Conservation (phyloP, 2,113 vertebrate species). For the Addax nasomaculatus region DNA sequence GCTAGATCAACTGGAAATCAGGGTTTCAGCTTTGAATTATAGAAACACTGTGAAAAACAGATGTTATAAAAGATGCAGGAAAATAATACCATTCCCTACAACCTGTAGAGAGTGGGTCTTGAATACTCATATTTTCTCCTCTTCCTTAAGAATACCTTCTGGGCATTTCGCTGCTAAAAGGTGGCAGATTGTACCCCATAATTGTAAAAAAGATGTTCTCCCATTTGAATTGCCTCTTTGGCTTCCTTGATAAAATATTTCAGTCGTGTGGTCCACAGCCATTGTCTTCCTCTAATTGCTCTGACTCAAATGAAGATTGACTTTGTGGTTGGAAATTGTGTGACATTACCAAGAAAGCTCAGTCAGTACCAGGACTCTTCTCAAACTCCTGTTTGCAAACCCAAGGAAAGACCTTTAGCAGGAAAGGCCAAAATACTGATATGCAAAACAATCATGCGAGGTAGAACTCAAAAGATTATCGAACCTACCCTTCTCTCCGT, state of each 20-base stretch:
- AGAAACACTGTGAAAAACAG: background rate
- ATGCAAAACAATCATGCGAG: constrained; percentile 54
- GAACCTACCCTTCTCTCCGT: background rate
- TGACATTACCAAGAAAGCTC: constrained; percentile 72
- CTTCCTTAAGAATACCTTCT: background rate
- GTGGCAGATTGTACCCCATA: background rate
- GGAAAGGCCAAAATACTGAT: constrained; percentile 62
- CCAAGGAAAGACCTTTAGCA: constrained; percentile 67
- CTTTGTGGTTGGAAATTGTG: constrained; percentile 74
- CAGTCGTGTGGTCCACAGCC: constrained; percentile 63
- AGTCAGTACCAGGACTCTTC: constrained; percentile 58
- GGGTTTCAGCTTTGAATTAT: background rate
- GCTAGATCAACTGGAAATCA: background rate
- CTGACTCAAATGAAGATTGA: constrained; percentile 69
- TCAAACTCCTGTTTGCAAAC: constrained; percentile 66
- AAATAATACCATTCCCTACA: background rate
- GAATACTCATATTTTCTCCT: background rate
- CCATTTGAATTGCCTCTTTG: constrained; percentile 6
- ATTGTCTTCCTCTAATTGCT: constrained; percentile 66
- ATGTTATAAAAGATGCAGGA: background rate
- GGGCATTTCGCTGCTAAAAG: background rate
- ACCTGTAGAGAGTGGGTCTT: background rate
- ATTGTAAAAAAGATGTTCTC: background rate
- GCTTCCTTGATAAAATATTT: constrained; percentile 52
- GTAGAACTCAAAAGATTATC: constrained; percentile 40